These are phyloP conservation scores for Esperia sulphurella DNA, from an alignment of 2,888 invertebrate species.

Conservation along the genomic window DNA sequence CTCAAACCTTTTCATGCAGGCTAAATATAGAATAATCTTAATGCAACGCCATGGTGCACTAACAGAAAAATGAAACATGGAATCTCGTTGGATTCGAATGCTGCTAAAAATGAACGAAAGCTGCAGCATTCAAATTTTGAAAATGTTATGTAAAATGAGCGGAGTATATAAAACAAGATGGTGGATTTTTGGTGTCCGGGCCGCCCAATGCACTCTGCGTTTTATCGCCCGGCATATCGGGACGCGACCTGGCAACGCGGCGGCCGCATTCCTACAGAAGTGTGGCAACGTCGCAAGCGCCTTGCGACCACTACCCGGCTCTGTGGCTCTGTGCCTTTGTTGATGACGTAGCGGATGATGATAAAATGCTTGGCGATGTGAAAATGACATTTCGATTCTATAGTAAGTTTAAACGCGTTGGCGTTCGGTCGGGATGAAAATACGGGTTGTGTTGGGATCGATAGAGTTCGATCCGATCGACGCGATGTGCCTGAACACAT, in stretches of 20 bases:
- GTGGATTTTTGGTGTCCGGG: conserved; percentile 48
- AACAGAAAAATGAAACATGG: background rate
- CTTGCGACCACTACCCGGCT: conserved; percentile 31
- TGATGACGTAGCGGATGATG: conserved; percentile 51
- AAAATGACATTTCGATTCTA: conserved; percentile 31
- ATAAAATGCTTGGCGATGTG: conserved; percentile 51
- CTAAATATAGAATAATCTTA: conserved; percentile 43
- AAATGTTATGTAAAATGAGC: background rate
- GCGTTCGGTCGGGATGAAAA: conserved; percentile 1
- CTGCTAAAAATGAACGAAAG: background rate
- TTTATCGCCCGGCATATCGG: conserved; percentile 56
- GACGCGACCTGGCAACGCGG: conserved; percentile 59
- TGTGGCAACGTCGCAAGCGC: conserved; percentile 63
- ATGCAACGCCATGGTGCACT: conserved; percentile 2
- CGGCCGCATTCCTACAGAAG: conserved; percentile 65
- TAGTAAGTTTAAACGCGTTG: background rate
- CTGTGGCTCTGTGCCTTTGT: conserved; percentile 44
- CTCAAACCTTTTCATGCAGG: conserved; percentile 40
- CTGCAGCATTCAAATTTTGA: conserved; percentile 9
- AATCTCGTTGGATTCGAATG: background rate
- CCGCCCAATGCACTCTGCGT: conserved; percentile 70
- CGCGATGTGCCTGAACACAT: no score
- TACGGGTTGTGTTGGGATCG: background rate
- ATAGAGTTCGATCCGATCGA: background rate
- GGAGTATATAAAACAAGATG: conserved; percentile 42